Conservation (phyloP, 92 coral and sea anemone species). For the Galaxea fascicularis region DNA sequence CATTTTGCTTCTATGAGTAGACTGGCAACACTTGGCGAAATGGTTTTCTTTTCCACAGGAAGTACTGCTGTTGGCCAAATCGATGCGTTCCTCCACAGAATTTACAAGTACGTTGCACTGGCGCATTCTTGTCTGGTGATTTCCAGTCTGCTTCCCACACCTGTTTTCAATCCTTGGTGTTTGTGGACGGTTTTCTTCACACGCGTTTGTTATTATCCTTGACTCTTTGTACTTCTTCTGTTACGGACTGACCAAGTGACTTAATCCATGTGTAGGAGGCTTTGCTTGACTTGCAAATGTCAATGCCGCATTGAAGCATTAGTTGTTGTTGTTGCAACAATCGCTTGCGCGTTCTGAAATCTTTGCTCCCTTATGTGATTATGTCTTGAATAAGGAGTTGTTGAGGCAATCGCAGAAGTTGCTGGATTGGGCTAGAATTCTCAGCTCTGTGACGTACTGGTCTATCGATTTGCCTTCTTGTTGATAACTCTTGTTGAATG, state of each 20-base stretch:
- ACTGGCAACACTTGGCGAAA: conserved; percentile 2
- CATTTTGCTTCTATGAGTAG: not conserved
- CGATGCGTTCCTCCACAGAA: not conserved
- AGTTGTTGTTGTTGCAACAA: conserved; percentile 36
- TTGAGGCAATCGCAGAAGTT: conserved; percentile 36
- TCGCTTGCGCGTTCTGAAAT: conserved; percentile 3
- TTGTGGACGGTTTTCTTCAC: not conserved
- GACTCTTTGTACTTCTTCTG: not conserved
- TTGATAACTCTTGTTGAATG: conserved; percentile 51
- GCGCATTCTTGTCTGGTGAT: not conserved
- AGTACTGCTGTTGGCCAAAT: not conserved
- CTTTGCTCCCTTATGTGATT: conserved; percentile 20
- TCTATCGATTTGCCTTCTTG: conserved; percentile 37
- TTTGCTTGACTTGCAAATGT: conserved; percentile 34
- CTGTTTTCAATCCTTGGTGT: not conserved
- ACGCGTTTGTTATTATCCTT: not conserved
- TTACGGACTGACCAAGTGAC: conserved; percentile 9
- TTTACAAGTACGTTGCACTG: not conserved
- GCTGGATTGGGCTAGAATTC: conserved; percentile 53
- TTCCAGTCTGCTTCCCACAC: not conserved
- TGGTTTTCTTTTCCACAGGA: not conserved
- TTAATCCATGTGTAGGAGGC: conserved; percentile 26
- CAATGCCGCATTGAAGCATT: conserved; percentile 27
- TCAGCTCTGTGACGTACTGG: conserved; percentile 47
- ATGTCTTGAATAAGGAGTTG: conserved; percentile 32